Conservation (phyloP, 2,888 invertebrate genomes). For the Vesta saturnalis region DNA sequence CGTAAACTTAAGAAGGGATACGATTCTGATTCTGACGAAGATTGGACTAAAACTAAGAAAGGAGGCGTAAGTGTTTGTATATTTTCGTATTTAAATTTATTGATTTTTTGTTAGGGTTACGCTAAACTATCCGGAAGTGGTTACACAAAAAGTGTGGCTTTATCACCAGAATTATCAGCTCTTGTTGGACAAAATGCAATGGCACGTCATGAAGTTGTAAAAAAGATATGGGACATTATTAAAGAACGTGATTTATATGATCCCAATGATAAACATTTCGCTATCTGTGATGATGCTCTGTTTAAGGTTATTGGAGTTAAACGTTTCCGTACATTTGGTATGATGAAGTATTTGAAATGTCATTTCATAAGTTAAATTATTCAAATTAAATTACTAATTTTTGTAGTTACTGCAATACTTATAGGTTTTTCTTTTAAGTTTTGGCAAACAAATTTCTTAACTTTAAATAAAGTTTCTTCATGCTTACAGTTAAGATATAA, state of each 20-base stretch:
- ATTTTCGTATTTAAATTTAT: slow-evolving; percentile 37
- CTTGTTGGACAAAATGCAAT: slow-evolving; percentile 85
- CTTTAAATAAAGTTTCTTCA: not conserved
- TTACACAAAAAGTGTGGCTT: slow-evolving; percentile 84
- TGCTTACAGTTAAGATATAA: too few relatives aligned
- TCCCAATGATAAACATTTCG: slow-evolving; percentile 94
- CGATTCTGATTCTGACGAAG: slow-evolving; percentile 74
- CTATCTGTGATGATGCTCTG: slow-evolving; percentile 92
- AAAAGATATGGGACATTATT: slow-evolving; percentile 89
- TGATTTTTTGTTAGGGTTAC: slow-evolving; percentile 25
- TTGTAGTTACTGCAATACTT: slow-evolving; percentile 24
- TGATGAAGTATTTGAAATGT: slow-evolving; percentile 95
- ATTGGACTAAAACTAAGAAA: slow-evolving; percentile 72
- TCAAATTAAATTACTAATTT: slow-evolving; percentile 7
- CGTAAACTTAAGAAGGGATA: slow-evolving; percentile 72
- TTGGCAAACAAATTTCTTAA: not conserved
- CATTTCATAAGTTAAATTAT: slow-evolving; percentile 76
- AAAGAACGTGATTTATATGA: slow-evolving; percentile 91
- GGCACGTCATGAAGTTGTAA: slow-evolving; percentile 91
- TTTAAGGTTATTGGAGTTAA: slow-evolving; percentile 91
- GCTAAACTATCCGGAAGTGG: slow-evolving; percentile 69
- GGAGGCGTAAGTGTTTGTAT: slow-evolving; percentile 57
- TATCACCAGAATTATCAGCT: slow-evolving; percentile 86
- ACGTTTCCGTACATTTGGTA: slow-evolving; percentile 93
- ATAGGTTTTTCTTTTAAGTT: slow-evolving; percentile 10